Evolutionary conservation across 2,888 invertebrate genomes (phyloP).

Genomic region (Luperina testacea): DNA sequence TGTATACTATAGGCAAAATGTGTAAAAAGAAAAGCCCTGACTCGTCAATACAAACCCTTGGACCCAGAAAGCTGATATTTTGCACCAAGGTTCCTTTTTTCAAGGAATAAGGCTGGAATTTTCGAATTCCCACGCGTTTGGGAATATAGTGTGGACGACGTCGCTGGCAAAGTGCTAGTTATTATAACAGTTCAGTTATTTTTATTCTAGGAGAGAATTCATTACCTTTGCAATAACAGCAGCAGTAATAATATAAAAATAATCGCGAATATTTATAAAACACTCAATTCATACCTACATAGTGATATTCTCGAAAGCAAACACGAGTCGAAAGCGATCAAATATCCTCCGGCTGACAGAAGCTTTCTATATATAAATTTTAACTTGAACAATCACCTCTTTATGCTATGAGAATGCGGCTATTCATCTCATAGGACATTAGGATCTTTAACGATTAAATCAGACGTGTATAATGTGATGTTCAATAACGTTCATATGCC

Average conservation of each 20-base stretch:
- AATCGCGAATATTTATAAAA: background rate
- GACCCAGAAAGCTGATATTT: background rate
- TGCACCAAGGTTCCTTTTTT: too few relatives aligned
- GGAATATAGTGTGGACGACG: background rate
- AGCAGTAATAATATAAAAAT: background rate
- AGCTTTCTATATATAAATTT: constrained; percentile 23
- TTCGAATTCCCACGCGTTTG: too few relatives aligned
- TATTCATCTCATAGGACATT: constrained; percentile 42
- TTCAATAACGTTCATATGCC: constrained; percentile 22
- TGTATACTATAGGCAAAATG: background rate
- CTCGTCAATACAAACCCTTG: background rate
- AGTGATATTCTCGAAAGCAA: constrained; percentile 1
- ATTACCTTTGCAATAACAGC: background rate
- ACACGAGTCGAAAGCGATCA: constrained; percentile 12
- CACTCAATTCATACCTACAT: background rate
- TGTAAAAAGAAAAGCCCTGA: background rate
- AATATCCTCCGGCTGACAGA: constrained; percentile 21
- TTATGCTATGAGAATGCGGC: constrained; percentile 41
- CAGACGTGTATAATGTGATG: constrained; percentile 28
- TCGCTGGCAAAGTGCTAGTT: background rate
- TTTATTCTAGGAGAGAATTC: background rate
- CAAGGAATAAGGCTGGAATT: background rate
- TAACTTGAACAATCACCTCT: constrained; percentile 25
- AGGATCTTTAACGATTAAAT: constrained; percentile 19
- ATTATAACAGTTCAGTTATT: background rate